These are phyloP conservation scores for Xyliphius kryptos DNA, from an alignment of 2,113 vertebrate genomes.

Conservation along the genomic window DNA sequence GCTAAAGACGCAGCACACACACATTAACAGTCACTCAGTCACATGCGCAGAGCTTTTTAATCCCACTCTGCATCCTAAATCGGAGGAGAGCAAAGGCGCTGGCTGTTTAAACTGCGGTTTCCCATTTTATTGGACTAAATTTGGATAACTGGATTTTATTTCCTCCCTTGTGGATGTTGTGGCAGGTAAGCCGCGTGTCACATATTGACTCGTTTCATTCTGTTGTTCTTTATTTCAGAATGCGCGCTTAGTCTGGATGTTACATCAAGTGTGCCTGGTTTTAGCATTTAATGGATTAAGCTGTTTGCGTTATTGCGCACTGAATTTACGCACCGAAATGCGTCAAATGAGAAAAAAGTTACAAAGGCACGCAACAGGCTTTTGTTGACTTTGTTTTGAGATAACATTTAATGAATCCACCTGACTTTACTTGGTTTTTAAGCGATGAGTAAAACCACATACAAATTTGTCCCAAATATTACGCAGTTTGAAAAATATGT, in stretches of 20 bases:
- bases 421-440: no score
- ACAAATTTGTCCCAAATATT: no score
- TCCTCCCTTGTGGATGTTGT: slow-evolving; percentile 20
- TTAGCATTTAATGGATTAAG: slow-evolving; percentile 10
- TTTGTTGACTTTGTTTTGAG: slow-evolving; percentile 5
- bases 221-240: not conserved
- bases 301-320: not conserved
- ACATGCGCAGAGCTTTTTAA: not conserved
- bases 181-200: slow-evolving; percentile 21
- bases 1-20: slow-evolving; percentile 25
- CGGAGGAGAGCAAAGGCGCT: not conserved
- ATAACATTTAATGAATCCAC: not conserved
- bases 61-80: not conserved
- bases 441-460: no score
- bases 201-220: not conserved
- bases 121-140: not conserved
- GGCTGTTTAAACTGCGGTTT: slow-evolving; percentile 2
- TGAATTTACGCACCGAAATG: slow-evolving; percentile 9
- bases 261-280: not conserved
- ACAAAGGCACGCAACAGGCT: slow-evolving; percentile 10
- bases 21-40: slow-evolving; percentile 11
- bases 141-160: slow-evolving; percentile 21
- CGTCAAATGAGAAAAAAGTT: not conserved
- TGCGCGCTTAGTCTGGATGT: not conserved
- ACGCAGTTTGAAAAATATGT: no score